Base-by-base conservation (phyloP, 2,113 vertebrate genomes). In the Gila orcuttii region DNA sequence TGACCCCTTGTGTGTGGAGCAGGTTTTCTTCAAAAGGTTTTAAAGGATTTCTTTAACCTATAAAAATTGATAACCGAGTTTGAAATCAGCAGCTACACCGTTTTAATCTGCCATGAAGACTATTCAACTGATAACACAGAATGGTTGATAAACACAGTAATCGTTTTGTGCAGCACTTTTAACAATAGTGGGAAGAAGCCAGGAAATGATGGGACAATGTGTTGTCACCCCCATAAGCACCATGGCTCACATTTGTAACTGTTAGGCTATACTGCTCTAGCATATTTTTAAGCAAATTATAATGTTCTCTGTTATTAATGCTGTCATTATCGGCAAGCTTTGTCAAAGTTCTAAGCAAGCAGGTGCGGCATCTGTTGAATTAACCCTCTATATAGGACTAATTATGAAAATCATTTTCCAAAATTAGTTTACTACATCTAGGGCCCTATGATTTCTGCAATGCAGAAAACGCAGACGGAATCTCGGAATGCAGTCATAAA, bases 1-100 rank as follows among this genome's bases (percentile, higher is more conserved):
- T 74, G 79, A 83, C 73, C 50, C 59, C 47, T 10, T 81, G 78
- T 87, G 71, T 60, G 47, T 66, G 68, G 50, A 59, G 25, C 19
- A 62, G 69, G 31, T 59, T 21, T 64, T 52, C 19, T 55, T 57
- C 3, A 57, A 57, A 23, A 11, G 17, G 42, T 42, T 9, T 42
- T 10, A 57, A 23, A 11, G n/a, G 42, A 9, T 42, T 42, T 9
- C 42, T 42, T 42, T 42, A 42, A 42, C 42, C 28, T 33, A 36
- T 78, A 52, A 52, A 6, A 57, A 36, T 33, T 33, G 28, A 7
- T 31, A 68, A 7, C 31, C 8, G 31, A 71, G 68, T 71, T 19
- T 71, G 68, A 71, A 71, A n/a, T 62, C n/a, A 25, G 19, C 21
- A 2, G 8, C 39, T 23, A 11, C 19, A 21, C 33, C 12, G 33